Evolutionary conservation across 2,797 vertebrate species (phyloP), one percentile per base, ranked within the genome.

Genomic region (Enteromius thamalakanensis): DNA sequence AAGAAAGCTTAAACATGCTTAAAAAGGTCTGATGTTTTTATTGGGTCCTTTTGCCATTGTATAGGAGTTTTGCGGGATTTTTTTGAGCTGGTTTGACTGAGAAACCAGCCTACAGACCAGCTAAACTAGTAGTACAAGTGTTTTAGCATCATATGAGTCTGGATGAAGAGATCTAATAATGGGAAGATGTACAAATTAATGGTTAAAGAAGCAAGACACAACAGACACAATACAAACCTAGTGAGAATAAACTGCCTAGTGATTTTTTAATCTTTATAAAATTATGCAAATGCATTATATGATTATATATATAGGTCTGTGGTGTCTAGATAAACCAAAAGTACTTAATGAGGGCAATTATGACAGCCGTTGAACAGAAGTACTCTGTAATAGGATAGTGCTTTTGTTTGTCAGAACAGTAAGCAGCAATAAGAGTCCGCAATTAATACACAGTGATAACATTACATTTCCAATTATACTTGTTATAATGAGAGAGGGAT

Each of bases 271-370:
- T 26, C 12, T 21, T 11, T 34, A 53, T 77, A 10, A 21, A n/a
- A n/a, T 26, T 68, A 55, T 69, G 65, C 23, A 70, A 58, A 80
- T 45, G 10, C 21, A 1, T 23, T 65, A 40, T 40, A 65, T 14
- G 3, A 40, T 23, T 40, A 26, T 26, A 26, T 26, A 26, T 26
- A 26, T 26, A 26, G n/a, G 51, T 42, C 23, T 58, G 64, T 55
- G 23, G 49, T 69, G 3, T 79, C 34, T 40, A 79, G 32, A 68
- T 79, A 55, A 71, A 71, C 23, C 11, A 71, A 11, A n/a, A 17
- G 9, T 4, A 42, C 37, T 60, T 62, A 47, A 49, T 37, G 45
- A 42, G 3, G 26, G 17, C 37, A 80, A 80, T 69, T 55, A 45
- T 34, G 29, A 51, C 12, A 64, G 10, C 37, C n/a, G 62, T 11